Evolutionary conservation across 2,888 invertebrate genomes (phyloP).

Genomic region (Nomada flava): DNA sequence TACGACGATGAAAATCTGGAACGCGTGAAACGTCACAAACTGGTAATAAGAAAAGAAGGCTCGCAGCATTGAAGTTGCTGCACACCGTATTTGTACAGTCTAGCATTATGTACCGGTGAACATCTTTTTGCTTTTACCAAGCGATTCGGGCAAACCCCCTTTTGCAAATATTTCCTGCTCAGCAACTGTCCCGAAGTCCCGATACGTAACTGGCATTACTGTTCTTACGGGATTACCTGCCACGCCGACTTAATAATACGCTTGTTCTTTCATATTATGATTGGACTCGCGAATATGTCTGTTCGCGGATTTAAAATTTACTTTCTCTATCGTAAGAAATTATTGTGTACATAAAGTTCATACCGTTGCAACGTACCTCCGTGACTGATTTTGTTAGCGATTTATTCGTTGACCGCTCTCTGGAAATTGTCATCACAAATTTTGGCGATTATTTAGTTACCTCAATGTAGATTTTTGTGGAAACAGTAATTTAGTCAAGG

Average conservation of each 20-base stretch:
- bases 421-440: too few relatives aligned
- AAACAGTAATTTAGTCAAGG: too few relatives aligned
- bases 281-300: neutral
- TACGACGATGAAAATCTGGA: neutral
- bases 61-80: neutral
- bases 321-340: neutral
- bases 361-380: too few relatives aligned
- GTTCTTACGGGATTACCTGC: conserved; percentile 30
- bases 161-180: conserved; percentile 31
- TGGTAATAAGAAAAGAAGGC: neutral
- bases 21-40: conserved; percentile 11
- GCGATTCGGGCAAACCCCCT: conserved; percentile 16
- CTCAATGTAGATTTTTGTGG: too few relatives aligned
- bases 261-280: neutral
- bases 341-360: too few relatives aligned
- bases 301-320: neutral
- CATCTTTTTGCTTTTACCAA: conserved; percentile 17
- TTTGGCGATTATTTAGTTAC: too few relatives aligned
- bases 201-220: conserved; percentile 34
- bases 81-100: neutral
- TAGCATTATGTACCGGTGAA: conserved; percentile 11
- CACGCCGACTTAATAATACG: conserved; percentile 14
- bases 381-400: too few relatives aligned
- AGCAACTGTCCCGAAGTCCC: conserved; percentile 43
- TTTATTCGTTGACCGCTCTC: too few relatives aligned